These are phyloP conservation scores for Phoxinus dragarum DNA, from an alignment of 2,797 vertebrate species.

Conservation along the genomic window DNA sequence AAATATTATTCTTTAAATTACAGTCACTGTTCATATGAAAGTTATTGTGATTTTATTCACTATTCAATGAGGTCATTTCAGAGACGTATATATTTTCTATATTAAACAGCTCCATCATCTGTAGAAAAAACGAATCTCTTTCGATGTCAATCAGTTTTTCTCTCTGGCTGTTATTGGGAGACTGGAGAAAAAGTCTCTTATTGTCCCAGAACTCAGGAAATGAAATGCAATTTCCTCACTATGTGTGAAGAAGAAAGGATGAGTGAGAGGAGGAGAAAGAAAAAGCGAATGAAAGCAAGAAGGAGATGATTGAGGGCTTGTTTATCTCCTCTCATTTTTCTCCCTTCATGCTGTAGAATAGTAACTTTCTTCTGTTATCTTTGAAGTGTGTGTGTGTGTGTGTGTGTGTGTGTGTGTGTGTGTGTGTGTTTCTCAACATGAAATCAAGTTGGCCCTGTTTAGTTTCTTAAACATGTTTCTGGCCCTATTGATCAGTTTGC, in stretches of 20 bases:
- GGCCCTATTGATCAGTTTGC: not conserved
- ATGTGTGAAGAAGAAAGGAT: constrained; percentile 16
- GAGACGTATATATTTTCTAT: not conserved
- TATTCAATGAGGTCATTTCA: not conserved
- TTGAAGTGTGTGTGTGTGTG: no score
- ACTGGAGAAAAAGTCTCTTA: constrained; percentile 39
- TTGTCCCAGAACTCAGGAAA: constrained; percentile 56
- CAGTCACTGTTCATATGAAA: not conserved
- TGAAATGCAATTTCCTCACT: constrained; percentile 60
- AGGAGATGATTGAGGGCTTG: constrained; percentile 3
- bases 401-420: no score
- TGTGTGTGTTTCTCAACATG: not conserved
- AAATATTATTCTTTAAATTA: constrained; percentile 14
- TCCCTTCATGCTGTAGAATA: not conserved
- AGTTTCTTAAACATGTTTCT: not conserved
- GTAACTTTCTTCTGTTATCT: not conserved
- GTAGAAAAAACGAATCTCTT: constrained; percentile 12
- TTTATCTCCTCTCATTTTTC: constrained; percentile 8
- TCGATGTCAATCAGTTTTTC: constrained; percentile 15
- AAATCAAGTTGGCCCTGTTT: not conserved
- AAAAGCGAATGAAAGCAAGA: constrained; percentile 27
- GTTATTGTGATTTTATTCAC: not conserved
- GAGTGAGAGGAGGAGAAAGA: constrained; percentile 1
- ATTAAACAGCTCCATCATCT: constrained; percentile 12
- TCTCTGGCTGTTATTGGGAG: not conserved